A percentile compares a stretch with the other conserved stretches of the same genome.
phyloP scores from a whole-genome alignment of 92 coral and sea anemone genomes.

The Phymanthus crucifer region DNA sequence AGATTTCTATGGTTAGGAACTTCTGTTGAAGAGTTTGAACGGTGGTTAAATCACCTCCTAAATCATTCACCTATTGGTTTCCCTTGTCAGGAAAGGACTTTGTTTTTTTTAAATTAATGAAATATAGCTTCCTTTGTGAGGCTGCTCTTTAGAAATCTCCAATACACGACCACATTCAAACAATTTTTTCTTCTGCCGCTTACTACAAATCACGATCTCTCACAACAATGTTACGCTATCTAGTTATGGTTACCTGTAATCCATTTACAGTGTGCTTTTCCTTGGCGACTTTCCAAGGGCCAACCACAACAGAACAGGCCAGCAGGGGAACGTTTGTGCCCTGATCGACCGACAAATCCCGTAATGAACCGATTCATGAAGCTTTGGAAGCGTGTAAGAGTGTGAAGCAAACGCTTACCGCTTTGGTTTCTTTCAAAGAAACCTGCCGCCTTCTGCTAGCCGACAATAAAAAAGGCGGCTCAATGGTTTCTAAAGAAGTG shows the following conservation, averaged over 20 bases:
- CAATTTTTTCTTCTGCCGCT: not conserved
- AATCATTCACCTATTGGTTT: not conserved
- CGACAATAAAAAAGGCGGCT: constrained; percentile 44
- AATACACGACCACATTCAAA: constrained; percentile 51
- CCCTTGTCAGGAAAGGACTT: constrained; percentile 21
- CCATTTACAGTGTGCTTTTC: constrained; percentile 55
- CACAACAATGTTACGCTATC: constrained; percentile 22
- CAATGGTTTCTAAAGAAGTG: constrained; percentile 21
- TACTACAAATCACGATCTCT: constrained; percentile 21
- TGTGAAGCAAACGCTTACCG: constrained; percentile 55
- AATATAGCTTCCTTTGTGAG: constrained; percentile 38
- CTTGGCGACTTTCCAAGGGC: not conserved
- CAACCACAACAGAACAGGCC: constrained; percentile 28
- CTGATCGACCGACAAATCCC: constrained; percentile 23
- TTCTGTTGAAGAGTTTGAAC: constrained; percentile 1
- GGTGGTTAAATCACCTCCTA: constrained; percentile 1
- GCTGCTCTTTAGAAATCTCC: constrained; percentile 38
- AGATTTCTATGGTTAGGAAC: constrained; percentile 15
- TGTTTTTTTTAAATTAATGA: constrained; percentile 41
- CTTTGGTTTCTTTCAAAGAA: constrained; percentile 15
- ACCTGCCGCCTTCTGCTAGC: constrained; percentile 16
- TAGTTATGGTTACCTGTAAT: constrained; percentile 49
- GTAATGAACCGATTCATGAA: constrained; percentile 34
- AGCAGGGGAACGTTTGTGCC: constrained; percentile 1
- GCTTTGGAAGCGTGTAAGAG: constrained; percentile 33